Evolutionary conservation across 2,113 vertebrate genomes (phyloP), one percentile per base, ranked within the genome.

Genomic region (Thunnus maccoyii): DNA sequence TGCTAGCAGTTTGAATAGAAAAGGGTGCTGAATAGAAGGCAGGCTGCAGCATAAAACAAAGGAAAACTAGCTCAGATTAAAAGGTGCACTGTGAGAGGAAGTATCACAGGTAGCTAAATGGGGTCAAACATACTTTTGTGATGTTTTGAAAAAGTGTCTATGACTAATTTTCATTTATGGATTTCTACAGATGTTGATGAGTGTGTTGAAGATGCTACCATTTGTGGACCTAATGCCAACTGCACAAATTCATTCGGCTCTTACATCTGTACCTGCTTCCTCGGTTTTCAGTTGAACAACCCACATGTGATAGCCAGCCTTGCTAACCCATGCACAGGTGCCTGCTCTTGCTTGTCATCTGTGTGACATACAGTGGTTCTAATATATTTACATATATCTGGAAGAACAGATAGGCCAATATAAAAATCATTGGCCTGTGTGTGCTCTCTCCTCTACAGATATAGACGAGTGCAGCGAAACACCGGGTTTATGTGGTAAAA

Each of bases 401-500:
- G 27, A 30, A 30, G 27, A 30, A 30, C 4, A 30, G 27, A 30
- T 72, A 22, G 22, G 22, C 22, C 22, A 51, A 16, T 55, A 52
- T 25, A 47, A 41, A n/a, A 10, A 10, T 64, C 16, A 48, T 3
- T 3, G 16, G 4, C 5, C 18, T 36, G 20, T 77, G 5, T 47
- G 16, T 25, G 18, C 63, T 15, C 12, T 27, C 30, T 3, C 3
- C 18, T 58, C 22, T 65, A 25, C 72, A 94, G 92, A 94, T 44
- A 86, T 91, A 47, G 80, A 94, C 9, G 93, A 94, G 68, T 94
- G 93, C 69, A 48, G 0, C 6, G 83, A 91, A 71, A 86, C 66
- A 2, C 65, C 80, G 0, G 50, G 55, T 22, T 46, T 90, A 48
- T 94, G 93, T 85, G 93, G 93, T 8, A 3, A 0, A 9, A 16